Evolutionary conservation across 1,140 invertebrate species (phyloP).

Genomic region (Heliconius hermathena): DNA sequence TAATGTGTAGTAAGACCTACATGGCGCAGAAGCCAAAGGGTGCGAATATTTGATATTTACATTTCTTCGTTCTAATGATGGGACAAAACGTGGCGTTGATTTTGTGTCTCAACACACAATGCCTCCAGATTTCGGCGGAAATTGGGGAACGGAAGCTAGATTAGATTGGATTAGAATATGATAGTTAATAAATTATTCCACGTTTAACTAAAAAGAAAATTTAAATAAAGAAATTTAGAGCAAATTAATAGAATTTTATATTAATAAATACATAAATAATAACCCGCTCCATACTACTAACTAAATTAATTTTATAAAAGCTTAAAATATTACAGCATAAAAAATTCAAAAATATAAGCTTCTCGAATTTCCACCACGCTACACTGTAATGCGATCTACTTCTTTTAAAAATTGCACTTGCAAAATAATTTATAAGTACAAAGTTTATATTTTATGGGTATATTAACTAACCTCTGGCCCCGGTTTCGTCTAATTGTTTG

Average conservation of each 20-base stretch:
- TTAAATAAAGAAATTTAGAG: too few species aligned
- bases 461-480: background rate
- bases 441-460: background rate
- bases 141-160: too few species aligned
- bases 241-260: background rate
- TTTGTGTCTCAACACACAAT: too few species aligned
- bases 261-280: background rate
- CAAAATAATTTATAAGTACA: background rate
- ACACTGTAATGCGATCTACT: background rate
- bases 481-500: background rate
- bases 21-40: too few species aligned
- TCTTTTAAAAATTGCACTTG: background rate
- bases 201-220: background rate
- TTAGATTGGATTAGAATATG: too few species aligned
- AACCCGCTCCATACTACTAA: background rate
- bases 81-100: too few species aligned
- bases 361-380: background rate
- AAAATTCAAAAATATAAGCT: background rate
- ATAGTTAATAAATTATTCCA: too few species aligned
- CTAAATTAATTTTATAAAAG: background rate
- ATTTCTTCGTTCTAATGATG: too few species aligned
- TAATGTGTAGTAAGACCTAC: too few species aligned
- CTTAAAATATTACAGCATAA: background rate
- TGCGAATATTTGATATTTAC: too few species aligned
- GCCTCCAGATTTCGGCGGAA: too few species aligned